Evolutionary conservation across 2,888 invertebrate genomes (phyloP).

Genomic region (Tetramorium bicarinatum): DNA sequence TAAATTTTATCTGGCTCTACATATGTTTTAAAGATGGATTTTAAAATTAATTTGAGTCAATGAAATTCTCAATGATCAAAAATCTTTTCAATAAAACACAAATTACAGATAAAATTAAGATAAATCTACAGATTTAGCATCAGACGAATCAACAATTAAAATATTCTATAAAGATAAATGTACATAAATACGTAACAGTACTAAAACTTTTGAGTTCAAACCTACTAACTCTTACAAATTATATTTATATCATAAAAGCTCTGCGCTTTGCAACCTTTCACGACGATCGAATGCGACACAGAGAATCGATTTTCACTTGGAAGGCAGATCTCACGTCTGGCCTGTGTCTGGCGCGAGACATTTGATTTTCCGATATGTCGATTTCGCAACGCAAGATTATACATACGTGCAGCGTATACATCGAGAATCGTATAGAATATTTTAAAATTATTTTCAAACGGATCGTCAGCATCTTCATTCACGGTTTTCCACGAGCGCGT

Average conservation of each 20-base stretch:
- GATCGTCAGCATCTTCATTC: slow-evolving; percentile 11
- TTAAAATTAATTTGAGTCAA: no score
- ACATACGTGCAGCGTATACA: not conserved
- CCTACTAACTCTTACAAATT: not conserved
- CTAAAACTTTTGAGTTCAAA: not conserved
- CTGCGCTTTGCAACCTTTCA: not conserved
- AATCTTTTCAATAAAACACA: no score
- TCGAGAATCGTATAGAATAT: not conserved
- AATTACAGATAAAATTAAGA: not conserved
- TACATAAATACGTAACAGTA: not conserved
- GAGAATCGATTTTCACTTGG: slow-evolving; percentile 25
- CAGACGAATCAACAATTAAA: not conserved
- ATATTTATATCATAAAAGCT: not conserved
- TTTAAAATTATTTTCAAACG: not conserved
- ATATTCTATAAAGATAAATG: not conserved
- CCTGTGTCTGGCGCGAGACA: not conserved
- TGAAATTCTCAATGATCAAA: no score
- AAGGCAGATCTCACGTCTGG: not conserved
- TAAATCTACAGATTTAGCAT: not conserved
- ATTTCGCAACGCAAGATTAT: not conserved
- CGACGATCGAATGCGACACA: not conserved
- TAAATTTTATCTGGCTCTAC: no score
- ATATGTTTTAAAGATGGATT: no score
- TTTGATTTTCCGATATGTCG: slow-evolving; percentile 8
- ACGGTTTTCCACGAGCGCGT: not conserved